A percentile compares a stretch with the other conserved stretches of the same genome.
phyloP scores from a whole-genome alignment of 2,888 invertebrate genomes.

The Helobdella robusta region DNA sequence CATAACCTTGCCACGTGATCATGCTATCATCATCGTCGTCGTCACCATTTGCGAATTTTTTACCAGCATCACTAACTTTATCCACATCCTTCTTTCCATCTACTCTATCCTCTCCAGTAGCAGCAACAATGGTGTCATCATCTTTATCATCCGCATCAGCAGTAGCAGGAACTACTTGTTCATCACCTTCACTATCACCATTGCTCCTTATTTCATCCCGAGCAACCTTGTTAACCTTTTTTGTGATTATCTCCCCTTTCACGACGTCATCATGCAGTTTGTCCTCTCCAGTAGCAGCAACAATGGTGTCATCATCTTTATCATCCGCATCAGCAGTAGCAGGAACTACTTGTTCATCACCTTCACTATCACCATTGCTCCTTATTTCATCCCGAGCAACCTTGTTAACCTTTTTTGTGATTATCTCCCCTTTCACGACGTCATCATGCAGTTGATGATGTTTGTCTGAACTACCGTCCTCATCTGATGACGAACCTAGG shows the following conservation, averaged over 20 bases:
- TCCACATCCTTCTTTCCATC: not conserved
- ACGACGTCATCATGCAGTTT: not conserved
- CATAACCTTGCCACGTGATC: not conserved
- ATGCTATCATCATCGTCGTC: not conserved
- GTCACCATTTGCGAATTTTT: not conserved
- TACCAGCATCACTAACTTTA: not conserved
- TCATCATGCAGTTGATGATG: not conserved
- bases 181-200: not conserved
- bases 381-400: slow-evolving; percentile 7
- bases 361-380: not conserved
- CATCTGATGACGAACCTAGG: not conserved
- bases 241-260: not conserved
- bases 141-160: not conserved
- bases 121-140: not conserved
- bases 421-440: not conserved
- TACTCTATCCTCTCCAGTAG: not conserved
- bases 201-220: not conserved
- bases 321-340: not conserved
- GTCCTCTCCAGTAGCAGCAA: not conserved
- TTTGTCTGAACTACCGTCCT: not conserved
- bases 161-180: not conserved
- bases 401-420: no score
- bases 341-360: not conserved
- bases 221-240: not conserved
- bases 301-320: not conserved